Conservation (phyloP, 2,888 invertebrate genomes). For the Trichopoda pennipes region DNA sequence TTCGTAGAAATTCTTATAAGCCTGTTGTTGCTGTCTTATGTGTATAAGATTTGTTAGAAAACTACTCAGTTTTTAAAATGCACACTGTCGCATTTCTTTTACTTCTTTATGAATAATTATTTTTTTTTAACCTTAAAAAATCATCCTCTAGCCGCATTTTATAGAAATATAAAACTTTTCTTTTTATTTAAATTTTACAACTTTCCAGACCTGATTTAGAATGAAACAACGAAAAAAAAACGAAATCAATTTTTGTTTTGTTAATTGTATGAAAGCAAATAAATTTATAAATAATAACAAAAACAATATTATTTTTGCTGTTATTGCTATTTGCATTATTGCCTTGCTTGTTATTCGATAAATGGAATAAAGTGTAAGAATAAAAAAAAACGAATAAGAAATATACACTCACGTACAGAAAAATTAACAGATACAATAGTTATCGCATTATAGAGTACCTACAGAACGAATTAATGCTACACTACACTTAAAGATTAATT, state of each 20-base stretch:
- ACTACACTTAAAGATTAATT: background rate
- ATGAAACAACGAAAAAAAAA: background rate
- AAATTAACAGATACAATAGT: conserved; percentile 2
- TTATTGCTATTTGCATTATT: background rate
- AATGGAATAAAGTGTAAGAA: conserved; percentile 40
- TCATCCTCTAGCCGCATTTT: too few species aligned
- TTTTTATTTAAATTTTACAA: too few species aligned
- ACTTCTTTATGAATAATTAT: too few species aligned
- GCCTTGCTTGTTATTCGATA: conserved; percentile 28
- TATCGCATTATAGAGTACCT: background rate
- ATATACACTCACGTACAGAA: background rate
- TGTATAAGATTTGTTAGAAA: too few species aligned
- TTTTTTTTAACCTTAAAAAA: too few species aligned
- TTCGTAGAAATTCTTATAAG: too few species aligned
- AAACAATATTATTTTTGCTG: conserved; percentile 12
- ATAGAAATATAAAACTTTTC: too few species aligned
- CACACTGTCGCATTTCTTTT: too few species aligned
- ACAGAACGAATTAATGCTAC: background rate
- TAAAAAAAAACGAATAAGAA: conserved; percentile 2
- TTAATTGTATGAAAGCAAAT: conserved; percentile 41
- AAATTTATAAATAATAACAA: conserved; percentile 41
- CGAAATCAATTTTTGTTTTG: conserved; percentile 24
- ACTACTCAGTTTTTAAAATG: too few species aligned
- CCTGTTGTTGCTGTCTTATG: too few species aligned
- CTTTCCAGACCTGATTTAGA: too few species aligned